A percentile compares a stretch with the other conserved stretches of the same genome.
These are phyloP conservation scores for Cranoglanis bouderius DNA, from an alignment of 2,113 vertebrate species.

Conservation along the genomic window DNA sequence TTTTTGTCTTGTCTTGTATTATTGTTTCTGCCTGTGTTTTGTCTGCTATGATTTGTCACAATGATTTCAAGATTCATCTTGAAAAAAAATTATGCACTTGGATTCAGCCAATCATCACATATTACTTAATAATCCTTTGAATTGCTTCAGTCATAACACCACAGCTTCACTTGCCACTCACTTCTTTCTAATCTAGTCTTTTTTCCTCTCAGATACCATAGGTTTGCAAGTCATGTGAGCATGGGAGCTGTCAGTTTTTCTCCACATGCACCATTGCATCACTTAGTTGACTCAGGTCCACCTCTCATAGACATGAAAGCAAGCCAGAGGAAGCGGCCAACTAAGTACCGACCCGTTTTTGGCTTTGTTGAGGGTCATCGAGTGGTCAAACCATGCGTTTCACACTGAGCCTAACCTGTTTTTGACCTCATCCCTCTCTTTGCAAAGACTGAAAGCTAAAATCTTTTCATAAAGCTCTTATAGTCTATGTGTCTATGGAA, in stretches of 20 bases:
- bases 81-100: not conserved
- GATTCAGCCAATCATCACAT: not conserved
- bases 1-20: not conserved
- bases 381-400: constrained; percentile 2
- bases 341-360: constrained; percentile 3
- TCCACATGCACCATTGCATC: not conserved
- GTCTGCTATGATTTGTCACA: not conserved
- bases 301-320: constrained; percentile 28
- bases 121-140: not conserved
- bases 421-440: constrained; percentile 19
- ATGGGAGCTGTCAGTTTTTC: constrained; percentile 15
- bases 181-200: constrained; percentile 43
- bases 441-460: not conserved
- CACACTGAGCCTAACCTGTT: constrained; percentile 14
- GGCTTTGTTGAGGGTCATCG: constrained; percentile 21
- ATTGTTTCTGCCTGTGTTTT: not conserved
- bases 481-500: not conserved
- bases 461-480: not conserved
- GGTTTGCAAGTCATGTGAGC: constrained; percentile 31
- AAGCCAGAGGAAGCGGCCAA: not conserved
- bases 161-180: constrained; percentile 22
- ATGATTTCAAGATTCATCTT: not conserved
- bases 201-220: constrained; percentile 45
- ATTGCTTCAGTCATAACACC: not conserved
- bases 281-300: constrained; percentile 10